Base-by-base conservation (phyloP, 1,140 invertebrate genomes). In the Laupala kohalensis region DNA sequence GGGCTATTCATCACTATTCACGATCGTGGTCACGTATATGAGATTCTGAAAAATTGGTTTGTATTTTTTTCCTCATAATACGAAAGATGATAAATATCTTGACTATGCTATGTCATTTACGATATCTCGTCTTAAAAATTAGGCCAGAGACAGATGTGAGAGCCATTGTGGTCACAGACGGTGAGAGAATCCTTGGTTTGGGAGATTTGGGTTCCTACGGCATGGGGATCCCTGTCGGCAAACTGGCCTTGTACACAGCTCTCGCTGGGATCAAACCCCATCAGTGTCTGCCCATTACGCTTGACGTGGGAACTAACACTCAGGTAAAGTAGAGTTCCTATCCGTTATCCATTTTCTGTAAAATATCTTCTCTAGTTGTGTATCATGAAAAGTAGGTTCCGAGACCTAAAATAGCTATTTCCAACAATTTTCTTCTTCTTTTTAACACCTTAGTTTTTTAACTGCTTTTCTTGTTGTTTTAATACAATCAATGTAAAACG, bases 1-100 rank as follows among this genome's bases (percentile, higher is more conserved):
- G 97, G 97, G 70, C 84, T 99, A 2, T 99, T 96, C 78, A 91
- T 99, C 69, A 97, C 96, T 0, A 96, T 98, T 76, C 93, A 98
- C 77, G 97, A 99, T 81, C 92, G 92, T 77, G 95, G 95, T 28
- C 94, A 98, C 78, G 86, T 97, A 75, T 95, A 90, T 76, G 91
- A 94, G 78, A 88, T 96, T 69, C 81, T 96, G 27, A 91, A 89
- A 78, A 96, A 95, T 79, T 96, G 93, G 93, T 91, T 79, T 83
- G 64, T 0, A 4, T 25, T 30, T 64, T 64, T 25, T 69, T 69
- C 5, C 9, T 25, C 9, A 65, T 24, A 25, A 25, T 15, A 65
- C 64, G 23, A 25, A 65, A 5, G 23, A 65, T 19, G 1, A 23
- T 15, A 6, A 65, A 9, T 6, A 9, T 64, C 5, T 64, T 83